Percentiles rank a stretch among this genome's conserved stretches.
These are phyloP conservation scores for Corydoras sp. DNA, from an alignment of 2,113 vertebrate genomes.

Conservation along the genomic window DNA sequence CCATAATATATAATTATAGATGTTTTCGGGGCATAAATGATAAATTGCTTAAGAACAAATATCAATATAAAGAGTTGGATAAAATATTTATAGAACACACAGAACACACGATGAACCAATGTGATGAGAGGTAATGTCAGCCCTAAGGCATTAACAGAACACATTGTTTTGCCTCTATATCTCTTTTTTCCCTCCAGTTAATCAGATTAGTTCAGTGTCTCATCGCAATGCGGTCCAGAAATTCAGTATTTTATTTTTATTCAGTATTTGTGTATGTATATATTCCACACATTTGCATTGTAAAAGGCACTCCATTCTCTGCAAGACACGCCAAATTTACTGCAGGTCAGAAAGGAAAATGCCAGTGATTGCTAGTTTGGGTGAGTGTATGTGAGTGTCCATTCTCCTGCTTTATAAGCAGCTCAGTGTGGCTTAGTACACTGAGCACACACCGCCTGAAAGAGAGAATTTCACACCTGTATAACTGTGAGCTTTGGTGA, in stretches of 20 bases:
- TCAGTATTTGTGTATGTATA: background rate
- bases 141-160: background rate
- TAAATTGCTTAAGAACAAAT: background rate
- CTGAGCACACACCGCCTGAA: conserved; percentile 28
- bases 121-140: background rate
- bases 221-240: background rate
- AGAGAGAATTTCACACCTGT: conserved; percentile 32
- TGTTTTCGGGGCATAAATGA: background rate
- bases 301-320: background rate
- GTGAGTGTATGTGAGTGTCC: background rate
- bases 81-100: background rate
- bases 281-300: background rate
- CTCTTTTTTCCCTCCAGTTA: background rate
- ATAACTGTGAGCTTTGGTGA: conserved; percentile 44
- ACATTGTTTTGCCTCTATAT: background rate
- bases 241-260: background rate
- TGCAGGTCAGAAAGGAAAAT: background rate
- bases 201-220: background rate
- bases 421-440: conserved; percentile 42
- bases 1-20: too few species aligned
- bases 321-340: background rate
- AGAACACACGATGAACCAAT: background rate
- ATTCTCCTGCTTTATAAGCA: conserved; percentile 39
- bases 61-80: background rate
- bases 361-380: background rate